Base-by-base conservation (phyloP, 2,113 vertebrate genomes). In the Ceyx melanurus region DNA sequence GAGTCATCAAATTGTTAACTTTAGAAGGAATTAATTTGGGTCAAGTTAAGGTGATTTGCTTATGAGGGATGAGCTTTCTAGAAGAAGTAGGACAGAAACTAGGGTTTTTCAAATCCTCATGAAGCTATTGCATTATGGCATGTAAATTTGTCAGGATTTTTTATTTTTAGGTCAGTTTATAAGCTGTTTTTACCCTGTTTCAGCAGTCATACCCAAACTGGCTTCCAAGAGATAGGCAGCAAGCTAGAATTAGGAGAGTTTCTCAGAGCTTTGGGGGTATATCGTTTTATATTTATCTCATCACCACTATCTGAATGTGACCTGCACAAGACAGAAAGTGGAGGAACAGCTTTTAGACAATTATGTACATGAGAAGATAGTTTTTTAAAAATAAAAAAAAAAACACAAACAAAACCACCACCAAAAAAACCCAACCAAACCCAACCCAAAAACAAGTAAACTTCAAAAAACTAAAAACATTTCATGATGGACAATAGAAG, bases 101-200 rank as follows among this genome's bases (percentile, higher is more conserved):
- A 54, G 18, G n/a, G 12, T 2, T n/a, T 43, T 86, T 51, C 11
- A 89, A 48, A 19, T 68, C 22, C 57, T 71, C 57, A 15, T 77
- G 29, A 28, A 82, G 65, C 50, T 20, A 2, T 40, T 77, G 56
- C 46, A 15, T 87, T 87, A n/a, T 73, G 58, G 18, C 12, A 6
- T 31, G 2, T 53, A 72, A 29, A 18, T 58, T 57, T 29, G 9
- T 40, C 16, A 43, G 17, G 8, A 0, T 3, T 3, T 3, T 33
- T 15, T 79, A 29, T 62, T 71, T 84, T 78, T 40, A 65, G 9
- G 6, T 57, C 71, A n/a, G 37, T 83, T 81, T 71, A 13, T 51
- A 64, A 56, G 35, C 48, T 79, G 78, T 17, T 68, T 84, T 90
- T 72, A 40, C 20, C 6, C 16, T 35, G 3, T 75, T 75, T 65